A percentile compares a stretch with the other conserved stretches of the same genome.
Conservation (phyloP, 1,140 invertebrate species). For the Drosophila punjabiensis region DNA sequence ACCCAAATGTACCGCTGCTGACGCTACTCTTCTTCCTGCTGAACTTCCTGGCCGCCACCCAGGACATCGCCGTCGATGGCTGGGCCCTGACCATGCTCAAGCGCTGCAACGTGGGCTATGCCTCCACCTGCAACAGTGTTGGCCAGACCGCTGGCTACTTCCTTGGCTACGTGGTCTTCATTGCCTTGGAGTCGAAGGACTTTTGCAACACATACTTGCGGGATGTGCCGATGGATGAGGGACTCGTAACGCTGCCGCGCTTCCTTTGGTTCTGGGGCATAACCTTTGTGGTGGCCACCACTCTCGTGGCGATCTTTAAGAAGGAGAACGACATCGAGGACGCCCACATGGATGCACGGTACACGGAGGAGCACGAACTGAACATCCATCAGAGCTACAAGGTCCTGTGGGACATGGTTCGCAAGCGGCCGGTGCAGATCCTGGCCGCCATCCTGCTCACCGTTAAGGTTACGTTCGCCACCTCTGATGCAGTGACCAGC, state of each 20-base stretch:
- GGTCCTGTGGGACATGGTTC: conserved; percentile 93
- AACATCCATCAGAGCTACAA: conserved; percentile 94
- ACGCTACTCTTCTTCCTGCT: conserved; percentile 96
- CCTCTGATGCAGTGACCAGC: conserved; percentile 97
- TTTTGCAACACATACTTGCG: conserved; percentile 98
- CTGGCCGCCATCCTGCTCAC: conserved; percentile 95
- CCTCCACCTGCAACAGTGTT: conserved; percentile 99
- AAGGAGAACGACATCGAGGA: conserved; percentile 89
- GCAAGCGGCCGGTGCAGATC: conserved; percentile 92
- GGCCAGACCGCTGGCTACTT: conserved; percentile 99
- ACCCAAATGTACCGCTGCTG: conserved; percentile 93
- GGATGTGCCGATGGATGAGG: conserved; percentile 88
- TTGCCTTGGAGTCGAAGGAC: conserved; percentile 97
- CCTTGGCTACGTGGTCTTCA: conserved; percentile 98
- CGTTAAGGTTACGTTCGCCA: conserved; percentile 97
- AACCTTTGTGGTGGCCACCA: conserved; percentile 96
- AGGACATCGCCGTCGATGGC: conserved; percentile 99
- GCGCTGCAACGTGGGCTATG: conserved; percentile 98
- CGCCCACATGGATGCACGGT: conserved; percentile 83
- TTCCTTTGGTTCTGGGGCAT: conserved; percentile 99
- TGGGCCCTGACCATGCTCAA: conserved; percentile 99
- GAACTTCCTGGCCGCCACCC: conserved; percentile 98
- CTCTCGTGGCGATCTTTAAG: conserved; percentile 95
- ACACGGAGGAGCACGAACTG: conserved; percentile 86
- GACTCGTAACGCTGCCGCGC: conserved; percentile 94